phyloP scores from a whole-genome alignment of 2,888 invertebrate genomes.

The Pyralis farinalis region DNA sequence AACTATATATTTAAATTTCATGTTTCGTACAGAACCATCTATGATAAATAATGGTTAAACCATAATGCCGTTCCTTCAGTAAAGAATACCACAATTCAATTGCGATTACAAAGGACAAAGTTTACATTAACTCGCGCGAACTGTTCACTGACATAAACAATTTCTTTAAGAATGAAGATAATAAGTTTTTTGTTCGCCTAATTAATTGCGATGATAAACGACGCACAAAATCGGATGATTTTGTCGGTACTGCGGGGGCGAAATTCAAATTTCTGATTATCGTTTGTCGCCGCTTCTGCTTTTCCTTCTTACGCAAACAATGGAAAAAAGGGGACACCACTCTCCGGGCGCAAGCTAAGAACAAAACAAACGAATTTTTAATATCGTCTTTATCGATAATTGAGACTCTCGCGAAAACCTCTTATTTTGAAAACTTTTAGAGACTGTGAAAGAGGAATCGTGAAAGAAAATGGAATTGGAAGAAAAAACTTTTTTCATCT shows the following conservation, averaged over 20 bases:
- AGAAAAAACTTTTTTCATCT: conserved; percentile 80
- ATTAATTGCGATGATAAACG: conserved; percentile 73
- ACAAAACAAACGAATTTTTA: conserved; percentile 82
- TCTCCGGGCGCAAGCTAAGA: conserved; percentile 68
- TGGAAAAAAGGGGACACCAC: conserved; percentile 72
- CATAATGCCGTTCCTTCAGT: conserved; percentile 24
- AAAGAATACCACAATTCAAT: conserved; percentile 25
- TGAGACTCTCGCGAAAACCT: conserved; percentile 78
- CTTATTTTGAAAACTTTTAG: conserved; percentile 79
- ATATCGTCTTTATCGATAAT: conserved; percentile 81
- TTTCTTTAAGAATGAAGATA: conserved; percentile 44
- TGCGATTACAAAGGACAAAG: conserved; percentile 33
- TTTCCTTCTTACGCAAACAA: conserved; percentile 74
- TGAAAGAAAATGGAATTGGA: conserved; percentile 75
- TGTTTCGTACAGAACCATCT: conserved; percentile 46
- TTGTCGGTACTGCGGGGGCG: conserved; percentile 63
- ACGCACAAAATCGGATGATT: conserved; percentile 72
- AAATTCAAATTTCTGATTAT: conserved; percentile 79
- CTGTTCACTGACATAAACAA: conserved; percentile 49
- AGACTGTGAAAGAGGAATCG: conserved; percentile 76
- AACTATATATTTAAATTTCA: conserved; percentile 64
- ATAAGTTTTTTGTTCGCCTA: conserved; percentile 61
- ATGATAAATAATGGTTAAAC: conserved; percentile 33
- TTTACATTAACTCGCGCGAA: conserved; percentile 36
- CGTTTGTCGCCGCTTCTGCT: conserved; percentile 64